Base-by-base conservation (phyloP, 92 coral and sea anemone species). In the Porites lobata region DNA sequence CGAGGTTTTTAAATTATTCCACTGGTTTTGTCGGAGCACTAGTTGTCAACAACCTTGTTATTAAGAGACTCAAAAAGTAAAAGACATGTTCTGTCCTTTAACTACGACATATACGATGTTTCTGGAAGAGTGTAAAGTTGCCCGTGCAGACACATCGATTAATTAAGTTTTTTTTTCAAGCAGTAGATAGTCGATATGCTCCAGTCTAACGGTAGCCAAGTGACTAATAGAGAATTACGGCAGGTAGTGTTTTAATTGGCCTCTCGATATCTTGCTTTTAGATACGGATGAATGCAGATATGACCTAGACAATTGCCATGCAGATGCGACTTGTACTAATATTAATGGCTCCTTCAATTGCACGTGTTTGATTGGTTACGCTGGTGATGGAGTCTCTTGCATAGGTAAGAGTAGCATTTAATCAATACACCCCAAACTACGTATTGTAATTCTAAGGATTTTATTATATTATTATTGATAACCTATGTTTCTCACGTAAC, bases 341-440 rank as follows among this genome's bases (percentile, higher is more conserved):
- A 93, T 96, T 68, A 82, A 91, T 80, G 98, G 98, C 65, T 95
- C 96, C 51, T 95, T 93, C 89, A 80, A 84, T 80, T 95, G 98
- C 76, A 95, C 98, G 10, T 95, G 98, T 86, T 93, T 93, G 80
- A 65, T 77, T 57, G 98, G 98, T 13, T 95, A 93, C 85, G 85
- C 92, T 12, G 98, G 96, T 47, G 85, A 93, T 83, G 98, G 98
- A 53, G 92, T 81, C 65, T 80, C 84, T 22, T 94, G 96, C 82
- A 65, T 38, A 10, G 96, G 96, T 94, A 64, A 73, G 88, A 7
- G 17, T 2, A 11, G 13, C 47, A 56, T 56, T 13, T 9, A 13
- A 54, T 54, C 61, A 14, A 56, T 56, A 56, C 61, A 56, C 47
- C 47, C 47, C 0, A 38, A 38, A 38, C 47, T 38, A 38, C 47